Conservation (phyloP, 2,113 vertebrate species). For the Cryptoleucopteryx plumbea region DNA sequence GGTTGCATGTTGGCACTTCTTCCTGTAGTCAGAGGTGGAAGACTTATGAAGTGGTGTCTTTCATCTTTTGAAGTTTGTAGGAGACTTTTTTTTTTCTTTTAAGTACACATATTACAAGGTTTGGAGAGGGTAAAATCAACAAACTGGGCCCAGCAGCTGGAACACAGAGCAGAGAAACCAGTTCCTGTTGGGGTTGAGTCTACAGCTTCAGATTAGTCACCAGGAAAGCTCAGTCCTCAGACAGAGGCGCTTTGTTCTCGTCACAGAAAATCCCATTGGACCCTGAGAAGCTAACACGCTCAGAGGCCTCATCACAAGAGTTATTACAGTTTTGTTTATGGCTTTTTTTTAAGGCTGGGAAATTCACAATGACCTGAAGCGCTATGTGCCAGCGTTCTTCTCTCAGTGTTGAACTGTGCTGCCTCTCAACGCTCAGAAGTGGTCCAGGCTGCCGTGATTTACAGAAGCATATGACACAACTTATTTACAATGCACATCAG, state of each 20-base stretch:
- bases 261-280: background rate
- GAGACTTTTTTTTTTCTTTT: background rate
- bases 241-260: background rate
- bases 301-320: background rate
- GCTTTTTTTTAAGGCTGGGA: background rate
- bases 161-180: background rate
- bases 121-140: slow-evolving; percentile 35
- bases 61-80: background rate
- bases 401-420: background rate
- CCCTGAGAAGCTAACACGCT: background rate
- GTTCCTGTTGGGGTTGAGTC: background rate
- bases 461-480: background rate
- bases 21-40: background rate
- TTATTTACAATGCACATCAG: background rate
- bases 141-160: slow-evolving; percentile 12
- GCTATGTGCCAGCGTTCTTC: background rate
- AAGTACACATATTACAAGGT: background rate
- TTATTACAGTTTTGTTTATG: background rate
- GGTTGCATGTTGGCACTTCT: background rate
- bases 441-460: background rate
- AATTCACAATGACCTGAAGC: background rate
- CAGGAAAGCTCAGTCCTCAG: background rate
- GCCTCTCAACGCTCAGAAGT: background rate
- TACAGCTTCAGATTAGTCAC: background rate
- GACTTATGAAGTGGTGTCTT: slow-evolving; percentile 27